Evolutionary conservation across 2,113 vertebrate genomes (phyloP).

Genomic region (Vombatus ursinus): DNA sequence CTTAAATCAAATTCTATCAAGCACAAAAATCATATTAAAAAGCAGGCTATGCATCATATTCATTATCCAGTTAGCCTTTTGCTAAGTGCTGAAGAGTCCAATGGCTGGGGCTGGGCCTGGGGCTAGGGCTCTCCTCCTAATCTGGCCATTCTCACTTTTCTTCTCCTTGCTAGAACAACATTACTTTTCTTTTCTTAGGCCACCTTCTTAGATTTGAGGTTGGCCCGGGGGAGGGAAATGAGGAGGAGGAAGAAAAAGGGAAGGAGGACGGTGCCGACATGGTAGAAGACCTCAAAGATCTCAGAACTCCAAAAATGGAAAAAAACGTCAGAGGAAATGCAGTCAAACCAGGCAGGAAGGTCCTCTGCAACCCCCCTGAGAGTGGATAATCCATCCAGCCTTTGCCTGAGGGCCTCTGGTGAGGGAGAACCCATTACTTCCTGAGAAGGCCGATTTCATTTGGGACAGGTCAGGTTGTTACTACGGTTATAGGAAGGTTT

Average conservation of each 20-base stretch:
- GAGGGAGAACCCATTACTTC: background rate
- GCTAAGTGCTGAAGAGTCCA: slow-evolving; percentile 56
- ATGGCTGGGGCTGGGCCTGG: background rate
- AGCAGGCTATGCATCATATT: slow-evolving; percentile 12
- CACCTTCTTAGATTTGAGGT: background rate
- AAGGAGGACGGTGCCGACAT: background rate
- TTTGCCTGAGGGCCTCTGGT: background rate
- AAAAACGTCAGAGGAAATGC: background rate
- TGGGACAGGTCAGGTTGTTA: background rate
- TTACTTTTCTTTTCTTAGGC: background rate
- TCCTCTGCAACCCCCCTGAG: background rate
- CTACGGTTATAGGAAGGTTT: background rate
- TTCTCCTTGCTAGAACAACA: background rate
- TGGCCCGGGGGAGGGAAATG: background rate
- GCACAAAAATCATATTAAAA: background rate
- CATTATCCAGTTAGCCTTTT: slow-evolving; percentile 59
- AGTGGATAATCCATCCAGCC: background rate
- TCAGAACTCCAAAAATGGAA: background rate
- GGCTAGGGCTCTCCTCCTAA: background rate
- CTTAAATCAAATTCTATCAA: slow-evolving; percentile 16
- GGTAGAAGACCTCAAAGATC: background rate
- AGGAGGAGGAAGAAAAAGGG: background rate
- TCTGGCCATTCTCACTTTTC: background rate
- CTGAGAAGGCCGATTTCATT: background rate
- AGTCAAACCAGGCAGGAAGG: background rate